Evolutionary conservation across 2,113 vertebrate species (phyloP).

Genomic region (Ahaetulla prasina): DNA sequence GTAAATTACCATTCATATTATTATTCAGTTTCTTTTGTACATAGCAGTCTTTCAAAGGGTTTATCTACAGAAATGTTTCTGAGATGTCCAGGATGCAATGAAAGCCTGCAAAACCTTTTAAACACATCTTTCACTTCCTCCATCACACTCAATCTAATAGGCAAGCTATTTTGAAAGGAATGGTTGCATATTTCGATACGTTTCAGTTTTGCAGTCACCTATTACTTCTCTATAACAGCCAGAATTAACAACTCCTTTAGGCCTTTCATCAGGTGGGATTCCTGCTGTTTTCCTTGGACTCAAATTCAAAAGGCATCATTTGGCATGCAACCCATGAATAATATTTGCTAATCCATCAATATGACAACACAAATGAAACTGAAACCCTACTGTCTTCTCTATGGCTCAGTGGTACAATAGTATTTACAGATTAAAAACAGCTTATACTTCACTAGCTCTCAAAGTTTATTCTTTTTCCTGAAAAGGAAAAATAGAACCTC

Average conservation of each 20-base stretch:
- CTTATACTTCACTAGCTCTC: not conserved
- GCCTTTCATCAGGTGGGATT: constrained; percentile 40
- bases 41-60: not conserved
- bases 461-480: not conserved
- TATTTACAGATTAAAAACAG: constrained; percentile 21
- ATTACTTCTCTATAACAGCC: constrained; percentile 46
- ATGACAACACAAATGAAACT: constrained; percentile 41
- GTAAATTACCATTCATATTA: not conserved
- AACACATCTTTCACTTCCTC: not conserved
- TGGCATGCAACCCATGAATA: constrained; percentile 35
- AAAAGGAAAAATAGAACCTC: constrained; percentile 19
- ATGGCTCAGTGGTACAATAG: not conserved
- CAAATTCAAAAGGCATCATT: constrained; percentile 52
- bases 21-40: not conserved
- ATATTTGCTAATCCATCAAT: constrained; percentile 50
- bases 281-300: constrained; percentile 59
- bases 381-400: constrained; percentile 26
- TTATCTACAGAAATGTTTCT: not conserved
- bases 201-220: constrained; percentile 22
- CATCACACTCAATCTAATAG: not conserved
- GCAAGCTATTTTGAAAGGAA: not conserved
- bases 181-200: constrained; percentile 30
- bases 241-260: constrained; percentile 44
- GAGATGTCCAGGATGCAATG: not conserved
- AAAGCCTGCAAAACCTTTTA: not conserved